phyloP scores from a whole-genome alignment of 2,797 vertebrate genomes.

The Scolopax rusticola region DNA sequence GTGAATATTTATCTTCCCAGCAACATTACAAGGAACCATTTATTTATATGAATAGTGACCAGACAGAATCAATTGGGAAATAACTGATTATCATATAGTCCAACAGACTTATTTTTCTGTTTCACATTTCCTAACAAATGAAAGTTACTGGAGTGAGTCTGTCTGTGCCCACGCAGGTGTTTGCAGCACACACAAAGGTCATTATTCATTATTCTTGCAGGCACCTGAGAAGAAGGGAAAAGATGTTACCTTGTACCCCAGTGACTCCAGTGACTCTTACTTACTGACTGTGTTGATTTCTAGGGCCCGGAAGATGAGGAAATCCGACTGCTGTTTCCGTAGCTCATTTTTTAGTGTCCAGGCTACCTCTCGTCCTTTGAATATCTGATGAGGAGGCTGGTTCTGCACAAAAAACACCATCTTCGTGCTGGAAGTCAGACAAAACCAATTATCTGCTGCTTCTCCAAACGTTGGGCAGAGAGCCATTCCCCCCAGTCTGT shows the following conservation, averaged over 20 bases:
- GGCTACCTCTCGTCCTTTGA: slow-evolving; percentile 91
- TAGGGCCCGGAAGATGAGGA: slow-evolving; percentile 91
- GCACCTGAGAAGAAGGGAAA: background rate
- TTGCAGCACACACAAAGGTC: background rate
- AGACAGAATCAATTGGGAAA: background rate
- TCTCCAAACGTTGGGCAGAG: background rate
- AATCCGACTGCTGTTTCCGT: slow-evolving; percentile 93
- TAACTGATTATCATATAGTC: background rate
- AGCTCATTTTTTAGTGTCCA: slow-evolving; percentile 89
- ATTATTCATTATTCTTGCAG: background rate
- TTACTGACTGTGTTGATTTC: slow-evolving; percentile 96
- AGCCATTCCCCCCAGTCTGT: background rate
- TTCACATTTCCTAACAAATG: background rate
- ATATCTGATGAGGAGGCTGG: slow-evolving; percentile 90
- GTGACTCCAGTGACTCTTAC: slow-evolving; percentile 68
- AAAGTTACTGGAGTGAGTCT: background rate
- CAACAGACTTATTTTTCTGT: background rate
- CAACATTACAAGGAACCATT: background rate
- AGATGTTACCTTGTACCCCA: background rate
- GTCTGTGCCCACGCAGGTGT: background rate
- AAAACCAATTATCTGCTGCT: background rate
- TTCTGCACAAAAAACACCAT: slow-evolving; percentile 95
- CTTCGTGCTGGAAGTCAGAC: slow-evolving; percentile 85
- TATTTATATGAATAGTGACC: background rate
- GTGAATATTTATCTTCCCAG: background rate